Evolutionary conservation across 1,140 invertebrate genomes (phyloP).

Genomic region (Hirudo medicinalis): DNA sequence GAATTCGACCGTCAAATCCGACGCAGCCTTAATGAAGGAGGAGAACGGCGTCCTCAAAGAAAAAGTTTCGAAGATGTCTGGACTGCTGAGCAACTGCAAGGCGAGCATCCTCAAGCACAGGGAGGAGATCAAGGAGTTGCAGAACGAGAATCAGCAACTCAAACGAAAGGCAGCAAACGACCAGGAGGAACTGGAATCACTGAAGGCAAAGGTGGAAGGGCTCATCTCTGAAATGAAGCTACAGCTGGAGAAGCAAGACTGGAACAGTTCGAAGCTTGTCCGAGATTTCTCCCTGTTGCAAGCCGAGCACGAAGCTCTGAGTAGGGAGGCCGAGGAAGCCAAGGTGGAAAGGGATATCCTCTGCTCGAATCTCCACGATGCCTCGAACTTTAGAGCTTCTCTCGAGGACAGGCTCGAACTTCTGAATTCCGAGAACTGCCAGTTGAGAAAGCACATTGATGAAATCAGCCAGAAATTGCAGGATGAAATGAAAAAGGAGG

Average conservation of each 20-base stretch:
- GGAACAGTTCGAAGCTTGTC: neutral
- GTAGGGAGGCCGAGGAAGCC: neutral
- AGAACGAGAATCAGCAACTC: neutral
- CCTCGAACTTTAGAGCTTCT: neutral
- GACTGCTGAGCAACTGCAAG: conserved; percentile 9
- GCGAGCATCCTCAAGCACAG: conserved; percentile 13
- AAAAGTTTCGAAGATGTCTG: conserved; percentile 9
- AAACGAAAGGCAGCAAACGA: neutral
- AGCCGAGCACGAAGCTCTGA: neutral
- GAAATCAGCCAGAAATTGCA: conserved; percentile 27
- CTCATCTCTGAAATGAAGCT: neutral
- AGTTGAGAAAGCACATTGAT: neutral
- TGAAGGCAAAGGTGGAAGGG: neutral
- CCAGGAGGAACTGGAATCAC: neutral
- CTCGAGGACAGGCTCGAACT: neutral
- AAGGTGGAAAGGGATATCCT: neutral
- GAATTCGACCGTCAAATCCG: neutral
- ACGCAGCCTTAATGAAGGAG: neutral
- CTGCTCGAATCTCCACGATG: neutral
- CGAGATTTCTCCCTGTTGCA: neutral
- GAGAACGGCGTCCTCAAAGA: conserved; percentile 2
- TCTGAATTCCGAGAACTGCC: neutral
- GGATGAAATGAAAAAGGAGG: conserved; percentile 42
- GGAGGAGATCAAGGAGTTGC: conserved; percentile 12
- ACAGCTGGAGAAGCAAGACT: neutral